Percentiles rank a stretch among this genome's conserved stretches.
phyloP scores from a whole-genome alignment of 2,888 invertebrate genomes.

The Amiota communis region DNA sequence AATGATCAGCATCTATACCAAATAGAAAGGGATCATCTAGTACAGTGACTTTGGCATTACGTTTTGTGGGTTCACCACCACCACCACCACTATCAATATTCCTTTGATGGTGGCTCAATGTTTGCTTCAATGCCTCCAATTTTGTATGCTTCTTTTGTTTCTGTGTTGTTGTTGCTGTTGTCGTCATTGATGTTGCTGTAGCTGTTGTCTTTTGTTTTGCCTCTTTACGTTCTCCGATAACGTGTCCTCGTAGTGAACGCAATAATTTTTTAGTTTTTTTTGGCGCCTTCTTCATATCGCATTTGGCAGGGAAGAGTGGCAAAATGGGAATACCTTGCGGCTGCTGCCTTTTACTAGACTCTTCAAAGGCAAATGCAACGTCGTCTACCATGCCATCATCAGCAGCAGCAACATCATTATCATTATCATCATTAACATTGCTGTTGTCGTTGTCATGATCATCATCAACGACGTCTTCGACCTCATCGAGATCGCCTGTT shows the following conservation, averaged over 20 bases:
- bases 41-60: conserved; percentile 71
- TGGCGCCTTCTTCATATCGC: conserved; percentile 47
- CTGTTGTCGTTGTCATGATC: conserved; percentile 20
- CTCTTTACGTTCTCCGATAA: conserved; percentile 51
- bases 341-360: conserved; percentile 10
- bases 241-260: conserved; percentile 67
- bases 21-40: conserved; percentile 73
- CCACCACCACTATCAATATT: conserved; percentile 29
- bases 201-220: not conserved
- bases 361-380: not conserved
- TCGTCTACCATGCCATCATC: no score
- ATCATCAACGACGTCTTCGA: not conserved
- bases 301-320: conserved; percentile 65
- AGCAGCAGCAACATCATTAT: conserved; percentile 50
- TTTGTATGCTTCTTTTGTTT: conserved; percentile 25
- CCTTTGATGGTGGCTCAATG: conserved; percentile 19
- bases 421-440: conserved; percentile 32
- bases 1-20: conserved; percentile 70
- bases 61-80: conserved; percentile 60
- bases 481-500: conserved; percentile 42
- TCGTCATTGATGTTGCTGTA: conserved; percentile 39
- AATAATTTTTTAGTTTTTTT: conserved; percentile 68
- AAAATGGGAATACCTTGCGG: conserved; percentile 40
- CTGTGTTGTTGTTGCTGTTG: conserved; percentile 42
- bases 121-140: not conserved